Conservation (phyloP, 2,888 invertebrate species). For the Philonicus albiceps region DNA sequence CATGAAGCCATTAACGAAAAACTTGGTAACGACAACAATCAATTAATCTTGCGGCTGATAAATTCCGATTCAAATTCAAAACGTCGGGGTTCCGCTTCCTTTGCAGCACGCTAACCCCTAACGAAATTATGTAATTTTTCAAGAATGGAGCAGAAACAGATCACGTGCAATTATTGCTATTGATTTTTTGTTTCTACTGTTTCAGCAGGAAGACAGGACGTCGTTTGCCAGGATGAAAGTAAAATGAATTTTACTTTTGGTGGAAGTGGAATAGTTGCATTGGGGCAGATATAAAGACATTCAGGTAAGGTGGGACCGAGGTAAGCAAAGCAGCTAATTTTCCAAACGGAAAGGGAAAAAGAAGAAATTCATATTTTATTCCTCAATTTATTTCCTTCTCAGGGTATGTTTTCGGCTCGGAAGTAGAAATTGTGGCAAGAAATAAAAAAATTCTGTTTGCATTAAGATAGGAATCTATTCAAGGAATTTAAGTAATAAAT, state of each 20-base stretch:
- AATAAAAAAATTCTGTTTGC: background rate
- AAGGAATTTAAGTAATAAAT: background rate
- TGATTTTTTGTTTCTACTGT: background rate
- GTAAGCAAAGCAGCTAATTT: background rate
- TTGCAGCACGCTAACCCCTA: background rate
- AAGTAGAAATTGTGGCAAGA: background rate
- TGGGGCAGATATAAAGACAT: background rate
- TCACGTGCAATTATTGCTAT: background rate
- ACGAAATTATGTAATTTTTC: background rate
- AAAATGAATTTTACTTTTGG: background rate
- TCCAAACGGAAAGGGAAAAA: background rate
- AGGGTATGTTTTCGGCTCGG: background rate
- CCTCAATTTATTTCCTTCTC: background rate
- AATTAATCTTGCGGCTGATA: slow-evolving; percentile 15
- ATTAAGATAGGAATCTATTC: background rate
- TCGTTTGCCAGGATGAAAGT: background rate
- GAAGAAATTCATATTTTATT: background rate
- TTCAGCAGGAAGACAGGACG: background rate
- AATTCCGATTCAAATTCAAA: background rate
- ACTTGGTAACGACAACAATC: slow-evolving; percentile 11
- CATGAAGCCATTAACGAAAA: background rate
- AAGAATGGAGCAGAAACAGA: background rate
- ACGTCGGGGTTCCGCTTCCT: background rate
- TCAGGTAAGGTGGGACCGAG: background rate
- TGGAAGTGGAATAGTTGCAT: background rate